Base-by-base conservation (phyloP, 1,140 invertebrate species). In the Drosophila pseudoobscura region DNA sequence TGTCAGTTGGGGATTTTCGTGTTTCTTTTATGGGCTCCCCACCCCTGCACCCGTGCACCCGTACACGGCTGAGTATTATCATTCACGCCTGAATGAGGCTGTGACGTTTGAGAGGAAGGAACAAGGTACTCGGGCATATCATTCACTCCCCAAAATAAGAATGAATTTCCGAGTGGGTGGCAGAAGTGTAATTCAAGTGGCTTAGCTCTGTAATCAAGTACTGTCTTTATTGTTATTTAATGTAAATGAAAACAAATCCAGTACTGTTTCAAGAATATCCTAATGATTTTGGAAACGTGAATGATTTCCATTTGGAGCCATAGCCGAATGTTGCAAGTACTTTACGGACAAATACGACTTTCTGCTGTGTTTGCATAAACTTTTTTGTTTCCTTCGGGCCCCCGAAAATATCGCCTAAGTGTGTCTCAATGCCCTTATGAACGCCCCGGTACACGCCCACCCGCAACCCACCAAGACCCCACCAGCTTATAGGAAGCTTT, bases 321-420 rank as follows among this genome's bases (percentile, higher is more conserved):
- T 4, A 35, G 20, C 49, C 45, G 13, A 29, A 26, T 4, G 6
- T 6, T 47, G 5, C 7, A 22, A 29, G 20, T 44, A 49, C 29
- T 46, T 47, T 43, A 49, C 47, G 15, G 4, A 15, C 44, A 53
- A 24, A 29, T 59, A 51, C 41, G 69, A 78, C 82, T 75, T 85
- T 51, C 59, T 87, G 82, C 80, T 80, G 64, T 80, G 77, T 85
- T 85, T 87, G 82, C 82, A 82, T 80, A 71, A 78, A 80, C 69
- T 78, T 87, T 69, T 66, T 60, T 35, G 60, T 80, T 75, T 56
- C 22, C 31, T 43, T 44, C 15, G 3, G 20, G 15, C 20, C 31
- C 17, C 46, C 8, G n/a, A 47, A 76, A 75, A 61, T 61, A 56
- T 41, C 57, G 56, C 57, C 56, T 59, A 68, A 87, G 74, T 71